These are phyloP conservation scores for Morone chrysops DNA, from an alignment of 2,113 vertebrate genomes.

Conservation along the genomic window DNA sequence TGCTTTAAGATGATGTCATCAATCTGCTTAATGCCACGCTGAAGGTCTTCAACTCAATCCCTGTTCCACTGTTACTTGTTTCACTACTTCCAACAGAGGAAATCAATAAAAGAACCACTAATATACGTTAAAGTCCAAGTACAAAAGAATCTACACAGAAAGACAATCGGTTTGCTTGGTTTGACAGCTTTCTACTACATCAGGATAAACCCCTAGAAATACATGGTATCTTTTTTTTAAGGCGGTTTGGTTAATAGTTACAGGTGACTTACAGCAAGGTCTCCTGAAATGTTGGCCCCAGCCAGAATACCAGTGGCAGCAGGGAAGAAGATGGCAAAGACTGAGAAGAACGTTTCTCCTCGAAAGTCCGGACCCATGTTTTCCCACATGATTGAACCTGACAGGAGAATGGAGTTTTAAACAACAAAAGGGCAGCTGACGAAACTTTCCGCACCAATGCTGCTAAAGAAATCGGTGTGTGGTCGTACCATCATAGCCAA, in stretches of 20 bases:
- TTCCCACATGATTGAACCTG: constrained; percentile 92
- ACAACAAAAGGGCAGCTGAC: neutral
- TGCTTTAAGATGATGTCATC: neutral
- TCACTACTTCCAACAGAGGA: neutral
- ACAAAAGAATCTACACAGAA: neutral
- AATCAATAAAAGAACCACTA: neutral
- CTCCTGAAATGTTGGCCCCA: constrained; percentile 98
- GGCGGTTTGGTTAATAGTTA: neutral
- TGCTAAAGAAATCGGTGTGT: neutral
- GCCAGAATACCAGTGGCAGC: constrained; percentile 98
- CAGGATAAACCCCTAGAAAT: neutral
- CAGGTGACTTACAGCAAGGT: constrained; percentile 92
- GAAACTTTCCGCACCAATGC: neutral
- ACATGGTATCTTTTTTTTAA: neutral
- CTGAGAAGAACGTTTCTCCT: constrained; percentile 92
- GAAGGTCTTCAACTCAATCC: neutral
- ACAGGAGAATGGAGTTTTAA: neutral
- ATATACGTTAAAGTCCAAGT: neutral
- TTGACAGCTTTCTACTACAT: neutral
- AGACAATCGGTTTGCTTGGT: neutral
- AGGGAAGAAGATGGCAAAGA: constrained; percentile 98
- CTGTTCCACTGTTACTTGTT: neutral
- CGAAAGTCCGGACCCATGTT: constrained; percentile 96
- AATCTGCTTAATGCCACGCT: neutral
- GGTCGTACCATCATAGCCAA: constrained; percentile 91